Percentiles rank a stretch among this genome's conserved stretches.
These are phyloP conservation scores for Aspidiotus rigidus DNA, from an alignment of 2,888 invertebrate species.

Conservation along the genomic window DNA sequence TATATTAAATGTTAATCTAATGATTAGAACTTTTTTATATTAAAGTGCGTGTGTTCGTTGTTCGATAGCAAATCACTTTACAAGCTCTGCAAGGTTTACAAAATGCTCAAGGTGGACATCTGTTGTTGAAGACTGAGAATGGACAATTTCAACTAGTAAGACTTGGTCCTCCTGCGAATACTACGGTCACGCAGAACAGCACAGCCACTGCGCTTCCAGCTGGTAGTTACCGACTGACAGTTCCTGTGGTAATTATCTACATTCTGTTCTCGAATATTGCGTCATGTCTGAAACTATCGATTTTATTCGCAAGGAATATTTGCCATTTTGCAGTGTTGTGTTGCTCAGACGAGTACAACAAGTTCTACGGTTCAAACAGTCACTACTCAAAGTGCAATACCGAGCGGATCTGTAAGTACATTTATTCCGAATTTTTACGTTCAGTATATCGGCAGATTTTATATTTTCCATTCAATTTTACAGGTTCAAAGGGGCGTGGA, in stretches of 20 bases:
- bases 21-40: background rate
- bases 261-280: slow-evolving; percentile 3
- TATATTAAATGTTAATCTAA: background rate
- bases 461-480: slow-evolving; percentile 24
- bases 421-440: background rate
- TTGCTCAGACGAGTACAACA: slow-evolving; percentile 14
- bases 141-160: slow-evolving; percentile 89
- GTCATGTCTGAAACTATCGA: too few species aligned
- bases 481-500: slow-evolving; percentile 44
- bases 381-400: slow-evolving; percentile 28
- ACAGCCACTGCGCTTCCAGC: slow-evolving; percentile 36
- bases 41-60: slow-evolving; percentile 36
- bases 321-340: slow-evolving; percentile 9
- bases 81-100: slow-evolving; percentile 78
- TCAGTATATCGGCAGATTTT: slow-evolving; percentile 5
- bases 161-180: slow-evolving; percentile 60
- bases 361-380: slow-evolving; percentile 27
- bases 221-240: slow-evolving; percentile 64
- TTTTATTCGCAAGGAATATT: too few species aligned
- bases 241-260: slow-evolving; percentile 68
- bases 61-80: slow-evolving; percentile 65
- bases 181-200: slow-evolving; percentile 42
- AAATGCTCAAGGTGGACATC: slow-evolving; percentile 71
- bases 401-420: slow-evolving; percentile 30
- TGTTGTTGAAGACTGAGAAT: slow-evolving; percentile 92